Evolutionary conservation across 2,797 vertebrate species (phyloP), one percentile per base, ranked within the genome.

Genomic region (Bryconaethiops microstoma): DNA sequence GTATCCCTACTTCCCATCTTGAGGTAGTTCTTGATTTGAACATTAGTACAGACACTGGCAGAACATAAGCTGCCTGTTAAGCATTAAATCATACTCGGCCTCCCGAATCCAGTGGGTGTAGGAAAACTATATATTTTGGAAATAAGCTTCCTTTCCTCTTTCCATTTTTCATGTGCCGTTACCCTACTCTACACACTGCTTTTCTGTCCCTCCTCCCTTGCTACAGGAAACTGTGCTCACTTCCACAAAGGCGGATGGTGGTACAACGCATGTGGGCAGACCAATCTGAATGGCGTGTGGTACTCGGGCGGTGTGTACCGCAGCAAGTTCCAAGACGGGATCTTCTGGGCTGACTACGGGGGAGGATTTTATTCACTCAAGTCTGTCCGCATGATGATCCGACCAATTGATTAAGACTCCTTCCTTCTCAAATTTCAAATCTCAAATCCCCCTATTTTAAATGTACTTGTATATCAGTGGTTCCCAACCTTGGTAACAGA

Each of bases 191-290:
- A 40, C 35, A 40, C 29, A 40, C 35, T 40, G 35, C 5, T 65
- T 40, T 65, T 16, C 63, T 65, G 29, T 65, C 16, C 63, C 7
- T 5, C n/a, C 16, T 65, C 7, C 17, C 2, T 19, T 65, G 13
- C 35, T 4, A 8, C 91, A 99, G 98, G 98, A 73, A 99, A 99
- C 86, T 99, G 98, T 69, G 98, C 98, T 57, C 96, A 99, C 83
- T 99, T 98, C 91, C 96, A 99, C 86, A 99, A 99, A 87, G 98
- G 97, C 74, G 98, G 98, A 81, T 99, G 98, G 98, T 99, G 98
- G 98, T 99, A 99, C 88, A 99, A 98, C 0, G 94, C 96, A 1
- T 99, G 98, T 0, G 98, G 97, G 60, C 98, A 99, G 86, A 94
- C 96, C 75, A 99, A 99, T 84, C 97, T 99, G 63, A 99, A 99